Evolutionary conservation across 1,140 invertebrate genomes (phyloP), one percentile per base, ranked within the genome.

Genomic region (Trichonephila inaurata): DNA sequence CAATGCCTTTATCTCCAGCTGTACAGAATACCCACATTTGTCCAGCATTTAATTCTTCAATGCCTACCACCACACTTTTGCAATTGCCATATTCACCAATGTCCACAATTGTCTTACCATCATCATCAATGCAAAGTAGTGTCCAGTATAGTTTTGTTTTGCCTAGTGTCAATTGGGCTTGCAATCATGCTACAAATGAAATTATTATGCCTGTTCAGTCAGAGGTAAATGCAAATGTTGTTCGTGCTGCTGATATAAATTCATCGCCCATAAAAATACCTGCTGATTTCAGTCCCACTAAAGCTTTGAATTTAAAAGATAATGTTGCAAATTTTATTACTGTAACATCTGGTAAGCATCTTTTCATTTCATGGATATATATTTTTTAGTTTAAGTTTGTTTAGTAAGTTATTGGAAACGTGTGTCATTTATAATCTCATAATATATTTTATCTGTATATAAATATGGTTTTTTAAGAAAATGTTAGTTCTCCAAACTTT

Each of bases 311-410:
- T 6, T 21, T 21, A 2, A 44, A 33, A 82, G 24, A n/a, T 72
- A 28, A n/a, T 72, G 66, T 87, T 87, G 85, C 21, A 12, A 62
- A 62, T 33, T 62, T 62, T 87, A 44, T 86, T n/a, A 86, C 83
- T 14, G 85, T 87, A 18, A 8, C 85, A 62, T 87, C 85, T 87
- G 85, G 85, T 87, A 87, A 87, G 85, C 61, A 18, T 3, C 21
- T n/a, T 83, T 24, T 69, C 3, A 69, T 69, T 28, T 7, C 7
- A 51, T 12, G 7, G 2, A 0, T 51, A 10, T 12, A 12, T 51
- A 51, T 10, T 51, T 51, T 51, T 51, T 51, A 40, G 33, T 51
- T 51, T 51, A 51, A 51, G 0, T 51, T 7, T 51, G 10, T 51
- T 51, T 12, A 51, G 51, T 51, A 5, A 5, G 10, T 10, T 51